Conservation (phyloP, 2,888 invertebrate genomes). For the Aspidiotus destructor region DNA sequence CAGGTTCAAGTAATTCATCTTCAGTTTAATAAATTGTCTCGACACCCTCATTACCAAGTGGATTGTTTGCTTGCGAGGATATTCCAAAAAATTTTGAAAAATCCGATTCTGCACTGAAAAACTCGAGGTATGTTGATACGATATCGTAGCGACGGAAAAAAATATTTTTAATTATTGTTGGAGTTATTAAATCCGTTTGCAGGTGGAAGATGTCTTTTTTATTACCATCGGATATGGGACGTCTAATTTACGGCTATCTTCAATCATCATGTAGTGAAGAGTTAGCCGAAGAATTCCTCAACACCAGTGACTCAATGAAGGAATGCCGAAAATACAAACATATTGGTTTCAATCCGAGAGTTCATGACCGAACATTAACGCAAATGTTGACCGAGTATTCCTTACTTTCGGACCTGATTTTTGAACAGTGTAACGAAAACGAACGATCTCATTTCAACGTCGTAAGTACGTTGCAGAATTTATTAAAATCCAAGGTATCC, state of each 20-base stretch:
- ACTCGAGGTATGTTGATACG: no score
- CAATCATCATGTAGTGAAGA: neutral
- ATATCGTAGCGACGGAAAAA: no score
- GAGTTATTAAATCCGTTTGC: no score
- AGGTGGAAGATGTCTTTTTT: slow-evolving; percentile 8
- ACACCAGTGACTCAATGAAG: slow-evolving; percentile 7
- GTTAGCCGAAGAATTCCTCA: slow-evolving; percentile 21
- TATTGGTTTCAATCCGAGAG: slow-evolving; percentile 15
- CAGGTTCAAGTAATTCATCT: no score
- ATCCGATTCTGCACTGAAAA: no score
- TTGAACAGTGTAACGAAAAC: neutral
- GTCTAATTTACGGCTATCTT: slow-evolving; percentile 25
- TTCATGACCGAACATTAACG: slow-evolving; percentile 13
- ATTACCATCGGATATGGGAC: slow-evolving; percentile 23
- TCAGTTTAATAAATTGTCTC: no score
- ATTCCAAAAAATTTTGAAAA: no score
- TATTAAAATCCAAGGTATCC: neutral
- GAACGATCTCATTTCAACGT: slow-evolving; percentile 15
- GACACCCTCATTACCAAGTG: no score
- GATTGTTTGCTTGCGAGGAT: no score
- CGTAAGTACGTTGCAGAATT: slow-evolving; percentile 6
- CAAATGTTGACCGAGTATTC: slow-evolving; percentile 21
- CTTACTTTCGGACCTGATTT: slow-evolving; percentile 19
- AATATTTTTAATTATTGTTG: no score
- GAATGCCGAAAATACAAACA: slow-evolving; percentile 20